Percentiles rank a stretch among this genome's conserved stretches.
Evolutionary conservation across 2,113 vertebrate species (phyloP).

Genomic region (Nanorana parkeri): DNA sequence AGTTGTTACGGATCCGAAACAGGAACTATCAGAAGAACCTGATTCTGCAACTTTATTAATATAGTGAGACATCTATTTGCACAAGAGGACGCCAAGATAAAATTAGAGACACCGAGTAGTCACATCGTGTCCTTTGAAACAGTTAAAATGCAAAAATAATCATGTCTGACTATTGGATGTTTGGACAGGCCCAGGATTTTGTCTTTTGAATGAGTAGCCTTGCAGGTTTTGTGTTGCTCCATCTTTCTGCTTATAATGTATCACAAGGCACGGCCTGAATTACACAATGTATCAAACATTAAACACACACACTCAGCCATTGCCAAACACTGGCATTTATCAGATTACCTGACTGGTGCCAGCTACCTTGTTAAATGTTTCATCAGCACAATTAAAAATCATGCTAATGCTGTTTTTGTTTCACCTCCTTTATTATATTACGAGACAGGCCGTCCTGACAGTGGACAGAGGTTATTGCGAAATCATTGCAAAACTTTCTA

Average conservation of each 20-base stretch:
- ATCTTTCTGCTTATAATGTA: not conserved
- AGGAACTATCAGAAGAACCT: too few relatives aligned
- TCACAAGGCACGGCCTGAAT: slow-evolving; percentile 6
- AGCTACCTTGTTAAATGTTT: slow-evolving; percentile 39
- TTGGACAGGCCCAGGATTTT: slow-evolving; percentile 8
- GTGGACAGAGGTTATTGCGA: not conserved
- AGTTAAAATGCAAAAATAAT: too few relatives aligned
- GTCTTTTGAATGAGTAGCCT: not conserved
- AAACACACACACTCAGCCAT: slow-evolving; percentile 14
- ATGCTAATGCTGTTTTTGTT: slow-evolving; percentile 27
- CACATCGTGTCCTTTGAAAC: too few relatives aligned
- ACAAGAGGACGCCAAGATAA: too few relatives aligned
- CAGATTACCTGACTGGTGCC: slow-evolving; percentile 31
- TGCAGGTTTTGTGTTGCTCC: not conserved
- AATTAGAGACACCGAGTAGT: too few relatives aligned
- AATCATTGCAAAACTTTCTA: not conserved
- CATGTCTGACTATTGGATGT: not conserved
- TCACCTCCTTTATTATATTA: slow-evolving; percentile 14
- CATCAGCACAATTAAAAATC: slow-evolving; percentile 34
- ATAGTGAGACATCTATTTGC: too few relatives aligned
- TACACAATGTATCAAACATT: slow-evolving; percentile 30
- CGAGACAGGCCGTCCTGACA: not conserved
- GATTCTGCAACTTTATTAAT: too few relatives aligned
- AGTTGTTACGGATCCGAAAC: too few relatives aligned
- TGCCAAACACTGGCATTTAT: slow-evolving; percentile 41